Evolutionary conservation across 2,113 vertebrate species (phyloP), one percentile per base, ranked within the genome.

Genomic region (Sebastes fasciatus): DNA sequence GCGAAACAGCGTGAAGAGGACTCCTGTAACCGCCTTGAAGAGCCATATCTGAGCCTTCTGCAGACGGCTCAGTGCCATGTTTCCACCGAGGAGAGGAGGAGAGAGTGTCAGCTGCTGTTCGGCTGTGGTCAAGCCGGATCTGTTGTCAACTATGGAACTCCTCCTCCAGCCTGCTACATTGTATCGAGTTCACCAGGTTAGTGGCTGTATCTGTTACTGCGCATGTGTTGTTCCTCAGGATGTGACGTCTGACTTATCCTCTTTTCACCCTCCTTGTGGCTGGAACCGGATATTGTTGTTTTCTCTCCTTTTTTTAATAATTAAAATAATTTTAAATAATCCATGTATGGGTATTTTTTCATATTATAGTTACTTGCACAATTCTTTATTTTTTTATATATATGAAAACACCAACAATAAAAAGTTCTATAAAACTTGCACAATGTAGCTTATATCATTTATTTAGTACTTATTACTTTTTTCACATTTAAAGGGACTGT

Each of bases 11-110:
- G 23, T 12, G 4, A 93, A 88, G 2, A 95, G 1, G 5, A 92
- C 11, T 1, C 85, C 81, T 1, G 52, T 84, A 2, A 92, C 2
- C 9, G 83, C 63, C 21, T 84, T 83, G 48, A 94, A 77, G 46
- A 96, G 23, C 78, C 93, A 92, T 6, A 68, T 74, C 4, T 92
- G 66, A 0, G 68, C 17, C 1, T 86, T 80, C 69, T 95, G 87
- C 0, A 84, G 26, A 0, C 77, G 26, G 5, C 82, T 89, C 79
- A 91, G 82, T 0, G 91, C 82, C 96, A 97, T 97, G 77, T 1
- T 57, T 68, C 13, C 45, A 10, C 58, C 17, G 57, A 23, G 0
- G 11, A 8, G 21, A 61, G 64, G 72, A 51, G 13, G 74, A 70
- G 40, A 26, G 26, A 26, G 26, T 26, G 46, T 74, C 62, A 66